Percentiles rank a stretch among this genome's conserved stretches.
These are phyloP conservation scores for Yponomeuta malinellus DNA, from an alignment of 2,888 invertebrate genomes.

Conservation along the genomic window DNA sequence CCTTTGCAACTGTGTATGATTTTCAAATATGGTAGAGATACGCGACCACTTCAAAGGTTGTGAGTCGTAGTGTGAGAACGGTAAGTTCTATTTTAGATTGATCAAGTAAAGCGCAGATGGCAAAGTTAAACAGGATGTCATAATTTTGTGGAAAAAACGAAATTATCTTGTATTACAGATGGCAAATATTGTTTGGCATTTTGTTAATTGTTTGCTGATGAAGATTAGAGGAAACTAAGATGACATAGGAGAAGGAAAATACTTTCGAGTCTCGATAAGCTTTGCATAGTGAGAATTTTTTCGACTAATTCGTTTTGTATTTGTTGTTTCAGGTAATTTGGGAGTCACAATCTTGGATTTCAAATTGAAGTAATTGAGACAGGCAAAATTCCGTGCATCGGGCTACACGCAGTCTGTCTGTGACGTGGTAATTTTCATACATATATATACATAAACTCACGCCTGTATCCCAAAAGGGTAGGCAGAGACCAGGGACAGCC, in stretches of 20 bases:
- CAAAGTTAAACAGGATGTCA: not conserved
- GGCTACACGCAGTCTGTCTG: no score
- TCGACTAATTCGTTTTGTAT: not conserved
- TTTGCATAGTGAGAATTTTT: no score
- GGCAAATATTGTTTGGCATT: not conserved
- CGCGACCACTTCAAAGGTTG: not conserved
- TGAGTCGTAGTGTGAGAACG: not conserved
- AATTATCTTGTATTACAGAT: conserved; percentile 2
- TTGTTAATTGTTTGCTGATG: not conserved
- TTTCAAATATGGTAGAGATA: not conserved
- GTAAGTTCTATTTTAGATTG: not conserved
- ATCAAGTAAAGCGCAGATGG: not conserved
- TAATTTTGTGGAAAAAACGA: not conserved
- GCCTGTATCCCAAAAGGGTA: no score
- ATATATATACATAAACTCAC: no score
- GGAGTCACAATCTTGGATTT: not conserved
- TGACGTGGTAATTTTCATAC: no score
- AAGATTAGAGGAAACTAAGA: not conserved
- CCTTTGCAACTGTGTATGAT: not conserved
- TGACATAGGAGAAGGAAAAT: not conserved
- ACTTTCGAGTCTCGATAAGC: no score
- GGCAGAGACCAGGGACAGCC: no score
- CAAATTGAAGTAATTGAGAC: not conserved
- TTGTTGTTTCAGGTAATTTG: not conserved
- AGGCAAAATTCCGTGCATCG: no score